Percentiles rank a stretch among this genome's conserved stretches.
Conservation (phyloP, 2,113 vertebrate species). For the Psophia crepitans region DNA sequence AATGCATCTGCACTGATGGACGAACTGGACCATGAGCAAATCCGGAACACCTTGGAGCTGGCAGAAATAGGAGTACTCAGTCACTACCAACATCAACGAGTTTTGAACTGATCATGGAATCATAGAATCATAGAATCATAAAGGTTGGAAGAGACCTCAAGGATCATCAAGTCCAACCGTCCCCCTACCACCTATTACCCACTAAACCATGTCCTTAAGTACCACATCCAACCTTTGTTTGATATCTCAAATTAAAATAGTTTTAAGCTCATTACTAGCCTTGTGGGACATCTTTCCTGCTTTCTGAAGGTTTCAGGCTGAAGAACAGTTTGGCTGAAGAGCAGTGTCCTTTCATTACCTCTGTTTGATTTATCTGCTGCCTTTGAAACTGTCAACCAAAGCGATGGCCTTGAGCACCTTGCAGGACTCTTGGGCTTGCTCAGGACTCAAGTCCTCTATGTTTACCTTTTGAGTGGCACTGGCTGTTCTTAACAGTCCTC, state of each 20-base stretch:
- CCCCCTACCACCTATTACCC: too few species aligned
- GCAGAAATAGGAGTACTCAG: not conserved
- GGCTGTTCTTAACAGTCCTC: not conserved
- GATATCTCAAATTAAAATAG: not conserved
- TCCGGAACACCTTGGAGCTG: not conserved
- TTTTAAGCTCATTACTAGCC: not conserved
- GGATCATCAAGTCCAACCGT: too few species aligned
- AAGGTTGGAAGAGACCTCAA: too few species aligned
- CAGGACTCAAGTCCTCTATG: not conserved
- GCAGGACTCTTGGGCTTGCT: not conserved
- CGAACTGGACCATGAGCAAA: not conserved
- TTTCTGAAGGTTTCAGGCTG: constrained; percentile 9
- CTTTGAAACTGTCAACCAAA: constrained; percentile 8
- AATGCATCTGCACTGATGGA: not conserved
- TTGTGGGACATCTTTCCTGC: not conserved
- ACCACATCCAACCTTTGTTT: too few species aligned
- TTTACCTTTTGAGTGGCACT: not conserved
- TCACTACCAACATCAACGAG: not conserved
- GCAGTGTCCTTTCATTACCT: not conserved
- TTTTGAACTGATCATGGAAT: not conserved
- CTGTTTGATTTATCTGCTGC: not conserved
- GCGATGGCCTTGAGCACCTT: not conserved
- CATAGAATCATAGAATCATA: too few species aligned
- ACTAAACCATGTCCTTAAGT: too few species aligned
- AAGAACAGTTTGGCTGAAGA: not conserved